A percentile compares a stretch with the other conserved stretches of the same genome.
These are phyloP conservation scores for Tapera naevia DNA, from an alignment of 2,797 vertebrate species.

Conservation along the genomic window DNA sequence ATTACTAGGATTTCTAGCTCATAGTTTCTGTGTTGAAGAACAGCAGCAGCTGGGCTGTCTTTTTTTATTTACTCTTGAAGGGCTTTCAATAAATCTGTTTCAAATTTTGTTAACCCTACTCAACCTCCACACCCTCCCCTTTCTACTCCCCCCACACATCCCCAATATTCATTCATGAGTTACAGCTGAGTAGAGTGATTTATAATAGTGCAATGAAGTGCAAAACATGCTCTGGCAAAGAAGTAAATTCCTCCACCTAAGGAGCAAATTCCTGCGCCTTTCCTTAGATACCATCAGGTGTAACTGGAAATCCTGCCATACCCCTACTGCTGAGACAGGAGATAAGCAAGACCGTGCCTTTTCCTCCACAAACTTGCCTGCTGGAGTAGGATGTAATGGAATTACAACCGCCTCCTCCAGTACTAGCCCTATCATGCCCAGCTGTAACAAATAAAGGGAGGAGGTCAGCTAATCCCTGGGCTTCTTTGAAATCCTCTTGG, in stretches of 20 bases:
- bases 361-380: constrained; percentile 34
- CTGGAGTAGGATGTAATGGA: constrained; percentile 21
- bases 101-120: constrained; percentile 67
- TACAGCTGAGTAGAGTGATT: constrained; percentile 79
- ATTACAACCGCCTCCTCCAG: constrained; percentile 19
- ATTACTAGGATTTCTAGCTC: constrained; percentile 67
- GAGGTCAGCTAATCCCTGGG: constrained; percentile 13
- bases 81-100: constrained; percentile 75
- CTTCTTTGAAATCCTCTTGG: not conserved
- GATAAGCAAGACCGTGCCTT: constrained; percentile 51
- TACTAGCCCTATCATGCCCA: constrained; percentile 13
- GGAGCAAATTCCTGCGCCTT: constrained; percentile 66
- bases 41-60: constrained; percentile 68
- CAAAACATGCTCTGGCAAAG: constrained; percentile 60
- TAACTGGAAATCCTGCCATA: constrained; percentile 56
- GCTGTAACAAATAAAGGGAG: not conserved
- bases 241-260: constrained; percentile 64
- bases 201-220: constrained; percentile 68
- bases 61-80: constrained; percentile 64
- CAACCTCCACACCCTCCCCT: constrained; percentile 54
- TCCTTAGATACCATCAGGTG: constrained; percentile 68
- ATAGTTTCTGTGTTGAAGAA: constrained; percentile 40
- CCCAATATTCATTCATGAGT: constrained; percentile 69
- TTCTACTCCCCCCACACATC: not conserved
- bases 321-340: not conserved